Conservation (phyloP, 2,113 vertebrate species). For the Anolis sagrei region DNA sequence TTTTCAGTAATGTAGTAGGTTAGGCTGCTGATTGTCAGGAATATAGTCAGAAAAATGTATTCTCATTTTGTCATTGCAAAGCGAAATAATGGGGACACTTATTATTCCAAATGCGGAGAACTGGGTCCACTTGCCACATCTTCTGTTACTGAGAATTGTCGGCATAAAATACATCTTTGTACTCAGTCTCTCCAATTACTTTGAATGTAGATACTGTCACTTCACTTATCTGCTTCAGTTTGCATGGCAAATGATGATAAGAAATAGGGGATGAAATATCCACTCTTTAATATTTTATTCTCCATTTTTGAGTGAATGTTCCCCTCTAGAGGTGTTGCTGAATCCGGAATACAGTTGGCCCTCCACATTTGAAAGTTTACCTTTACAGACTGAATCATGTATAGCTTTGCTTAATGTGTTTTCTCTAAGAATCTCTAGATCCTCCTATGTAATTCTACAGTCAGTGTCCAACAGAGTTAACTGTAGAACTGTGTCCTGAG, state of each 20-base stretch:
- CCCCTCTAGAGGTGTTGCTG: neutral
- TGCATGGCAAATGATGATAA: neutral
- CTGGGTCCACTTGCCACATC: neutral
- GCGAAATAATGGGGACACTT: neutral
- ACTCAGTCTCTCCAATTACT: too few relatives aligned
- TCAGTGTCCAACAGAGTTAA: too few relatives aligned
- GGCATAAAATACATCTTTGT: neutral
- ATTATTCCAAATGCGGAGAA: neutral
- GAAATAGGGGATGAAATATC: neutral
- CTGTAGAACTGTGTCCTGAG: too few relatives aligned
- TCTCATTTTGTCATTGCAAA: neutral
- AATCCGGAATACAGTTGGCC: neutral
- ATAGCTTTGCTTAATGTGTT: too few relatives aligned
- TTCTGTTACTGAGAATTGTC: neutral
- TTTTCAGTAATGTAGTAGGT: neutral
- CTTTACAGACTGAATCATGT: neutral
- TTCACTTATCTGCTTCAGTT: neutral
- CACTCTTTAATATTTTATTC: neutral
- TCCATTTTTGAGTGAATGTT: neutral
- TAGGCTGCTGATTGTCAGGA: constrained; percentile 2
- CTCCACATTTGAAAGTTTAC: neutral
- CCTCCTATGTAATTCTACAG: too few relatives aligned
- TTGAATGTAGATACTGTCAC: neutral
- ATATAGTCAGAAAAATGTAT: constrained; percentile 2
- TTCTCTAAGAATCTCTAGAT: too few relatives aligned